Conservation (phyloP, 2,888 invertebrate genomes). For the Smittia aterrima region DNA sequence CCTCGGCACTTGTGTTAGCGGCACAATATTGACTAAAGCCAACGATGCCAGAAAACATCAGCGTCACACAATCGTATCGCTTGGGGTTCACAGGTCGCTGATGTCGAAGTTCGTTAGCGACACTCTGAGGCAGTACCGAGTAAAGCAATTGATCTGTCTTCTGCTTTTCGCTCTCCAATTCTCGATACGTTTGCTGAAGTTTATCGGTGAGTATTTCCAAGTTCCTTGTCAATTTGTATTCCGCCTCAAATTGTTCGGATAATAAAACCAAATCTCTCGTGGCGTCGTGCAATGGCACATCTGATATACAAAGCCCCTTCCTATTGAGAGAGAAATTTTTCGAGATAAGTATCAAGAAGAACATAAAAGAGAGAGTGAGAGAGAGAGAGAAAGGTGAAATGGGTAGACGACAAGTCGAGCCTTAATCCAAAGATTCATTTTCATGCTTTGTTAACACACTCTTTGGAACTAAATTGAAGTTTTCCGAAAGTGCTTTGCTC, state of each 20-base stretch:
- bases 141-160: conserved; percentile 94
- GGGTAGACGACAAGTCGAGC: too few relatives aligned
- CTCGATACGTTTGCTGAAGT: conserved; percentile 89
- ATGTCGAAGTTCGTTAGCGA: conserved; percentile 92
- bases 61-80: conserved; percentile 85
- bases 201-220: conserved; percentile 92
- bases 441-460: too few relatives aligned
- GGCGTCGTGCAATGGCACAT: conserved; percentile 93
- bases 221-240: conserved; percentile 91
- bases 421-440: too few relatives aligned
- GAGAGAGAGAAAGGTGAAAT: neutral
- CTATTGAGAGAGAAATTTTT: conserved; percentile 55
- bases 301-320: conserved; percentile 87
- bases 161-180: conserved; percentile 90
- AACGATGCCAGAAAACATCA: conserved; percentile 91
- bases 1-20: conserved; percentile 82
- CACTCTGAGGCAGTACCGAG: conserved; percentile 89
- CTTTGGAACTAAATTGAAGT: too few relatives aligned
- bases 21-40: conserved; percentile 91
- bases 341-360: too few relatives aligned
- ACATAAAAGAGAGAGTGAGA: neutral
- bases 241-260: conserved; percentile 96
- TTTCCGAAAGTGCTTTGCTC: too few relatives aligned
- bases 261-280: conserved; percentile 91
- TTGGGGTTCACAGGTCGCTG: conserved; percentile 85